Evolutionary conservation across 2,888 invertebrate species (phyloP), one percentile per base, ranked within the genome.

Genomic region (Clanis bilineata): DNA sequence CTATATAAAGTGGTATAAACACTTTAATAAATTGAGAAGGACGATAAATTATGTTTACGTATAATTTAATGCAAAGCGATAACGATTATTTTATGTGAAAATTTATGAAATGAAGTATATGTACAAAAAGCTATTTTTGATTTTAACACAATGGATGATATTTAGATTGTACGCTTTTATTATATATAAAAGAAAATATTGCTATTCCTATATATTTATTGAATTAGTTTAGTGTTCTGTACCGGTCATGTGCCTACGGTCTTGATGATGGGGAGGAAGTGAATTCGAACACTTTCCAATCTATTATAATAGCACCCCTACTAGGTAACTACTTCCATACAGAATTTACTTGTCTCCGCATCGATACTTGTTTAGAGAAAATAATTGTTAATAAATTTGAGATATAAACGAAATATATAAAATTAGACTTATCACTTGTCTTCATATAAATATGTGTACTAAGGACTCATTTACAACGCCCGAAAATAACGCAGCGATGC

Each of bases 341-440:
- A 18, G 18, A 18, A 51, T 51, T 51, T 28, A 51, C 51, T 32
- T 32, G 32, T 32, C 32, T 15, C 47, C 10, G 51, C 28, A 28
- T 51, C 51, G 28, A 15, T 18, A 51, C 51, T 28, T 51, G 32
- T 51, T 51, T 51, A 51, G 32, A 51, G 4, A 32, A 32, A 43
- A 23, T 55, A 38, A 38, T 38, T 56, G 39, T 56, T 56, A 39
- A 43, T 28, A 43, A 43, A 57, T 25, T 57, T 25, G 39, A 57
- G 5, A 57, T 43, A 43, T 43, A 28, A 57, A 57, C 39, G 43
- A 57, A 39, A 28, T 57, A 57, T 57, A 57, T 57, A 51, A 51
- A 47, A 15, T 32, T 51, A 51, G 51, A 51, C 32, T 51, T 51
- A 51, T 32, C 18, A 28, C 47, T 51, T 32, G 32, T 51, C 51